These are phyloP conservation scores for Nothobranchius furzeri DNA, from an alignment of 2,113 vertebrate species.

Conservation along the genomic window DNA sequence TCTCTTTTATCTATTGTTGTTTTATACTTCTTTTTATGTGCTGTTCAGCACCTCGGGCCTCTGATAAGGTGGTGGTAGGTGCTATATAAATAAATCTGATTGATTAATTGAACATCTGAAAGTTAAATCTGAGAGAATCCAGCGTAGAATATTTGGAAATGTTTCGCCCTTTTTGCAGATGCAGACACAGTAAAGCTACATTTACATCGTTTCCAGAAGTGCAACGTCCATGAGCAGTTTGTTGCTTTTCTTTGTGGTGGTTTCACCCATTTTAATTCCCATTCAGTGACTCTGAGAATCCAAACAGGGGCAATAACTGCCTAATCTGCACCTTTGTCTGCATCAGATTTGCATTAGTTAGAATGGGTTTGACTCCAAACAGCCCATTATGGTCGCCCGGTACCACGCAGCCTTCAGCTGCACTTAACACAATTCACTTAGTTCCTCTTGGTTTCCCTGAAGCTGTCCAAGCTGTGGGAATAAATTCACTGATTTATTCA, in stretches of 20 bases:
- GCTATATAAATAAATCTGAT: no score
- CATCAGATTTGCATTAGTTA: constrained; percentile 15
- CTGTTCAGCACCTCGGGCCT: no score
- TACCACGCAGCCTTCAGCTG: constrained; percentile 22
- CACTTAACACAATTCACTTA: constrained; percentile 25
- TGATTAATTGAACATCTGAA: no score
- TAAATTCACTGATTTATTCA: constrained; percentile 47
- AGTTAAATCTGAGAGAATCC: not conserved
- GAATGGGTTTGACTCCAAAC: not conserved
- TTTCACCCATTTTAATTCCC: not conserved
- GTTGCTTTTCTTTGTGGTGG: not conserved
- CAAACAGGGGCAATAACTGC: constrained; percentile 1
- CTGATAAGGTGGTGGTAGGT: no score
- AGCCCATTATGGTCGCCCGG: constrained; percentile 15
- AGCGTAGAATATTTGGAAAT: not conserved
- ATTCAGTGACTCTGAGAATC: constrained; percentile 13
- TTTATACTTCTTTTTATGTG: no score
- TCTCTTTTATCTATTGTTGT: no score
- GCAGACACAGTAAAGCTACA: not conserved
- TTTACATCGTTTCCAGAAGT: not conserved
- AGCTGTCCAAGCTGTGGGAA: constrained; percentile 26
- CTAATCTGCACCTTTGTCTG: constrained; percentile 9
- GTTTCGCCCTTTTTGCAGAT: not conserved
- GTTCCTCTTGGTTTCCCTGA: constrained; percentile 30
- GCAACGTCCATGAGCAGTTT: not conserved